These are phyloP conservation scores for Pocillopora damicornis DNA, from an alignment of 64 coral and sea anemone species.

Conservation along the genomic window DNA sequence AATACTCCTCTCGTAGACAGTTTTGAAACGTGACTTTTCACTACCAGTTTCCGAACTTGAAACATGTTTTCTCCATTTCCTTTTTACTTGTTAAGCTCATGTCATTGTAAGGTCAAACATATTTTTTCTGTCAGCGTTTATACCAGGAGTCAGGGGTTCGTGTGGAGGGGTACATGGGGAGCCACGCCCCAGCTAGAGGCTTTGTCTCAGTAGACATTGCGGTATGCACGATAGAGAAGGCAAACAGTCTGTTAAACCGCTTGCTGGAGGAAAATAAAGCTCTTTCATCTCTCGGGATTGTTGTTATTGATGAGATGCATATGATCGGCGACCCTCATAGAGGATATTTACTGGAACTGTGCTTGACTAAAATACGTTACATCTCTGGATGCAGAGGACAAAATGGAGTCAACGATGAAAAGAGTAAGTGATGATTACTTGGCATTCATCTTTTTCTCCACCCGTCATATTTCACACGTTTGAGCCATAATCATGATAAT, in stretches of 20 bases:
- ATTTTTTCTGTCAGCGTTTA: constrained; percentile 60
- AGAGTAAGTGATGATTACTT: constrained; percentile 13
- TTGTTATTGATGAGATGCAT: constrained; percentile 95
- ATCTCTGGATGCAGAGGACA: constrained; percentile 38
- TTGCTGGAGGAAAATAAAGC: constrained; percentile 83
- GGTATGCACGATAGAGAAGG: constrained; percentile 98
- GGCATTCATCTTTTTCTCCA: neutral
- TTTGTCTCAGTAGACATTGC: constrained; percentile 82
- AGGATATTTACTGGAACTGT: constrained; percentile 90
- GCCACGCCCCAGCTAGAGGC: constrained; percentile 68
- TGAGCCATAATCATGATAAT: neutral
- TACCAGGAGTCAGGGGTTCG: constrained; percentile 85
- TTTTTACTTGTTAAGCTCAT: neutral
- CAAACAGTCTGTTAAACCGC: constrained; percentile 88
- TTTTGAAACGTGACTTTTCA: no score
- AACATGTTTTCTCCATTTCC: neutral
- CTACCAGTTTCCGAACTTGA: no score
- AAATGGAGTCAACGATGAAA: neutral
- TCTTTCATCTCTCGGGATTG: constrained; percentile 69
- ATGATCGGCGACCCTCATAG: constrained; percentile 87
- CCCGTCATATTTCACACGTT: neutral
- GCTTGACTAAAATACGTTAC: constrained; percentile 88
- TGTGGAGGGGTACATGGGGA: constrained; percentile 97
- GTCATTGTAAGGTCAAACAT: no score
- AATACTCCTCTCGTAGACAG: no score